Percentiles rank a stretch among this genome's conserved stretches.
Conservation (phyloP, 2,797 vertebrate genomes). For the Mus spretus region DNA sequence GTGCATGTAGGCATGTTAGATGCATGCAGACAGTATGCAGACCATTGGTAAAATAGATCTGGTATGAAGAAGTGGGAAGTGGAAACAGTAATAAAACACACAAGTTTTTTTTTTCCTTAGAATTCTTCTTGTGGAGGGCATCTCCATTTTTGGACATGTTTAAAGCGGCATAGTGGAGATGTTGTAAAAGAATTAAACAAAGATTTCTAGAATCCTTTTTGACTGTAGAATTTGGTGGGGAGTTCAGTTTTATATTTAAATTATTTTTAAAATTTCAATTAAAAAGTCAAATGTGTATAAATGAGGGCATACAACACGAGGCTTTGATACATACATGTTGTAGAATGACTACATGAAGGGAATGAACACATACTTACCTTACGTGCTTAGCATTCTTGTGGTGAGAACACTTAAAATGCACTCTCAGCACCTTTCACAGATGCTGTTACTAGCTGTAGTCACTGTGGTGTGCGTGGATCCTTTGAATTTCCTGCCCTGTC, state of each 20-base stretch:
- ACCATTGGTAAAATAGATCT: not conserved
- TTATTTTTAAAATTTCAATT: not conserved
- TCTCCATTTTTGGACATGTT: slow-evolving; percentile 29
- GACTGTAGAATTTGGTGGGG: slow-evolving; percentile 15
- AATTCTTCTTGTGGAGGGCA: not conserved
- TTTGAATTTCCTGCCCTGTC: not conserved
- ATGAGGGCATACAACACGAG: not conserved
- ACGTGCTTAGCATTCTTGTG: not conserved
- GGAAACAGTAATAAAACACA: not conserved
- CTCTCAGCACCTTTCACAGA: not conserved
- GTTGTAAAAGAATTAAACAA: not conserved
- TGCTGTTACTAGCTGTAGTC: not conserved
- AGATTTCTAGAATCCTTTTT: slow-evolving; percentile 32
- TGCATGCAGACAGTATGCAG: not conserved
- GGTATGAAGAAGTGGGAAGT: not conserved
- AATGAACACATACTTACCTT: not conserved
- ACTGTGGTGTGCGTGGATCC: not conserved
- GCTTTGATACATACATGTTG: not conserved
- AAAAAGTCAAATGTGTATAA: not conserved
- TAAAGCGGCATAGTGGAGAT: not conserved
- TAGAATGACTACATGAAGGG: not conserved
- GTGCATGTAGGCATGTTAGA: not conserved
- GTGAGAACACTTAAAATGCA: not conserved
- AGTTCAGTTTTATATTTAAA: not conserved
- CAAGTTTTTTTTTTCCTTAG: not conserved